phyloP scores from a whole-genome alignment of 2,888 invertebrate species.

The Liopterus haemorrhoidalis region DNA sequence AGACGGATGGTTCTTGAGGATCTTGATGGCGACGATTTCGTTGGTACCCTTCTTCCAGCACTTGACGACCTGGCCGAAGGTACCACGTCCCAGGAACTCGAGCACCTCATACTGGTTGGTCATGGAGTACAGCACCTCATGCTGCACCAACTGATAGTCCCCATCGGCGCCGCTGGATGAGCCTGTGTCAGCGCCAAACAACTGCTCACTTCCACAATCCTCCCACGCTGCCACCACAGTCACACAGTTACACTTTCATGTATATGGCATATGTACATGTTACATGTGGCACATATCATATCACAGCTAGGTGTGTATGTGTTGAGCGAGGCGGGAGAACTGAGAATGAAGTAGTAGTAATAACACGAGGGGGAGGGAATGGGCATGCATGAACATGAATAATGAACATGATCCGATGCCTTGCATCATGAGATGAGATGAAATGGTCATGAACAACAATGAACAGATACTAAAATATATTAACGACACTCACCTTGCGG shows the following conservation, averaged over 20 bases:
- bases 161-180: conserved; percentile 87
- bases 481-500: conserved; percentile 49
- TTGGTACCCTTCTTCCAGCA: conserved; percentile 99
- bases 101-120: conserved; percentile 94
- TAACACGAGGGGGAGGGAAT: too few species aligned
- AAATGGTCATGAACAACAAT: too few species aligned
- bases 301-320: too few species aligned
- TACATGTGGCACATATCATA: too few species aligned
- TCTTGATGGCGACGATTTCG: conserved; percentile 99
- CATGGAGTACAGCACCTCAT: conserved; percentile 95
- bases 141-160: conserved; percentile 97
- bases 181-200: conserved; percentile 51
- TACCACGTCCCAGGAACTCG: conserved; percentile 98
- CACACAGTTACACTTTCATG: conserved; percentile 21
- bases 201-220: conserved; percentile 31
- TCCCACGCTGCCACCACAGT: conserved; percentile 27
- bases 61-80: conserved; percentile 99
- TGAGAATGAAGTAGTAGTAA: too few species aligned
- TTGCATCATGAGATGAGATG: too few species aligned
- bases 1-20: conserved; percentile 99
- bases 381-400: too few species aligned
- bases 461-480: conserved; percentile 20
- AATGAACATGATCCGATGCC: too few species aligned
- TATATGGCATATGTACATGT: background rate
- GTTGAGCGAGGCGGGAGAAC: too few species aligned